Percentiles rank a stretch among this genome's conserved stretches.
These are phyloP conservation scores for Sphenodon punctatus DNA, from an alignment of 2,797 vertebrate species.

Conservation along the genomic window DNA sequence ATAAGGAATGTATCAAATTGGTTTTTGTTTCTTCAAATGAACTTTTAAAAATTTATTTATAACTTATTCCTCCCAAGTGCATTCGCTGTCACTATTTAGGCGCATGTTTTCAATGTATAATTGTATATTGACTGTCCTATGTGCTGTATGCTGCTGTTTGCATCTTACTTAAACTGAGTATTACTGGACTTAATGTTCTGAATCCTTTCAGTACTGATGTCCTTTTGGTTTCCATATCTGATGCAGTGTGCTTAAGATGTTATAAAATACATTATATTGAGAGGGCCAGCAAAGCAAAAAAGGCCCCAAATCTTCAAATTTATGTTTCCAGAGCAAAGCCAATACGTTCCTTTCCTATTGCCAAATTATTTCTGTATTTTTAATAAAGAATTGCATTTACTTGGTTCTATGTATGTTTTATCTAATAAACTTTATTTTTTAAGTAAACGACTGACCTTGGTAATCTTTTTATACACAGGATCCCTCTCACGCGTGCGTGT, in stretches of 20 bases:
- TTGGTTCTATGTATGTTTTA: conserved; percentile 61
- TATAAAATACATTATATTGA: background rate
- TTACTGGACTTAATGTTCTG: conserved; percentile 60
- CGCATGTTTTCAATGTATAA: conserved; percentile 65
- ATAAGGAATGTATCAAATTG: conserved; percentile 41
- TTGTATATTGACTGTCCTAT: conserved; percentile 57
- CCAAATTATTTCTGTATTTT: conserved; percentile 72
- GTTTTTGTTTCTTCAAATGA: conserved; percentile 48
- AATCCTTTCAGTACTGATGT: conserved; percentile 47
- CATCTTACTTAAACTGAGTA: conserved; percentile 54
- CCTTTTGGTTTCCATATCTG: conserved; percentile 56
- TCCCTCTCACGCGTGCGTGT: background rate
- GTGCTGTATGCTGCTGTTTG: conserved; percentile 56
- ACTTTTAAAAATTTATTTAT: conserved; percentile 28
- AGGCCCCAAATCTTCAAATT: conserved; percentile 49
- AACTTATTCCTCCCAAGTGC: conserved; percentile 45
- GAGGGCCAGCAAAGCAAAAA: conserved; percentile 32
- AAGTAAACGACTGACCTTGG: conserved; percentile 25
- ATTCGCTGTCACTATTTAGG: conserved; percentile 64
- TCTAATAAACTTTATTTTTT: conserved; percentile 69
- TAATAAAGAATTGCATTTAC: conserved; percentile 65
- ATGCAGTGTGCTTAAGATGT: conserved; percentile 47
- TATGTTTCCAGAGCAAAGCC: conserved; percentile 56
- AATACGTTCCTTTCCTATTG: conserved; percentile 64
- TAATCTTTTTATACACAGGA: background rate